phyloP scores from a whole-genome alignment of 1,140 invertebrate species.

The Scaptodrosophila lebanonensis region DNA sequence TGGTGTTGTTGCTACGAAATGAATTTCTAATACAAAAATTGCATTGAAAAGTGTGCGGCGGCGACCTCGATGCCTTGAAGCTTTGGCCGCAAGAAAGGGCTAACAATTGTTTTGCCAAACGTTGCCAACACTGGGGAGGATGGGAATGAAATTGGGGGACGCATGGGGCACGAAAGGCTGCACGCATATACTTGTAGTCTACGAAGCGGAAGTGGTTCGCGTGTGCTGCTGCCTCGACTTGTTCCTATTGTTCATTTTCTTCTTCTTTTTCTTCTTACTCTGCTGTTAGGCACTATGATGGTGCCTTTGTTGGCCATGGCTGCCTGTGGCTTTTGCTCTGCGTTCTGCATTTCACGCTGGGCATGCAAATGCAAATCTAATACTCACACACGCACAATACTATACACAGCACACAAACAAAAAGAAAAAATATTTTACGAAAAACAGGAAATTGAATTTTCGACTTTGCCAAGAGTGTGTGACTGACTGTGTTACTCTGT shows the following conservation, averaged over 20 bases:
- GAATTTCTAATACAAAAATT: slow-evolving; percentile 75
- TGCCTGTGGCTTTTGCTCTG: slow-evolving; percentile 41
- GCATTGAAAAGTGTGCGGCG: slow-evolving; percentile 51
- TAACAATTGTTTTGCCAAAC: slow-evolving; percentile 64
- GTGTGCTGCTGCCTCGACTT: slow-evolving; percentile 24
- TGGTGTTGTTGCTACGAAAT: slow-evolving; percentile 49
- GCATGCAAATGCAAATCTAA: slow-evolving; percentile 74
- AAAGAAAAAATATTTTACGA: slow-evolving; percentile 39
- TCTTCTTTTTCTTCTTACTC: slow-evolving; percentile 2
- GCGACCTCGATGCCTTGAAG: slow-evolving; percentile 27
- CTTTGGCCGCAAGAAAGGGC: slow-evolving; percentile 35
- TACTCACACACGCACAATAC: slow-evolving; percentile 67
- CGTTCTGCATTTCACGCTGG: slow-evolving; percentile 66
- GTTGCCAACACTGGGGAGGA: slow-evolving; percentile 45
- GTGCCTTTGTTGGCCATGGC: slow-evolving; percentile 22
- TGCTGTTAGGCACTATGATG: slow-evolving; percentile 11
- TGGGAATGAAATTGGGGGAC: slow-evolving; percentile 15
- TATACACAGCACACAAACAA: slow-evolving; percentile 44
- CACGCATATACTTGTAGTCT: not conserved
- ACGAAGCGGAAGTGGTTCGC: slow-evolving; percentile 55
- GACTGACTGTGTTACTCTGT: too few relatives aligned
- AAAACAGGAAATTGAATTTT: slow-evolving; percentile 76
- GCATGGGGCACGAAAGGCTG: slow-evolving; percentile 8
- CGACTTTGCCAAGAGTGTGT: slow-evolving; percentile 73
- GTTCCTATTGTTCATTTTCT: too few relatives aligned